These are phyloP conservation scores for Apamea epomidion DNA, from an alignment of 2,888 invertebrate species.

Conservation along the genomic window DNA sequence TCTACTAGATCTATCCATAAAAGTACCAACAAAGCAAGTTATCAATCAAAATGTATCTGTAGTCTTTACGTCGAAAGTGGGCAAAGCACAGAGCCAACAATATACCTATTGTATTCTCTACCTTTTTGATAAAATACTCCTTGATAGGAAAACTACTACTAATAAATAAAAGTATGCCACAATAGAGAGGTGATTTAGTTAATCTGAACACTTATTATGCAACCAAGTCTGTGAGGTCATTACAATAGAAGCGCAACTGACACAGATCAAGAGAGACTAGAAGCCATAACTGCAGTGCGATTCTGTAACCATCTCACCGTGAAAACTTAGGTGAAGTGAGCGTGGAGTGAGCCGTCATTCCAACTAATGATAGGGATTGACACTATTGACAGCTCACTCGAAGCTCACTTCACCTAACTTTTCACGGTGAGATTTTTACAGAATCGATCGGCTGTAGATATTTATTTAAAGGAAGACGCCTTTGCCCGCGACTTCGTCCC, in stretches of 20 bases:
- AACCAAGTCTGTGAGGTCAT: slow-evolving; percentile 28
- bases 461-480: too few species aligned
- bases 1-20: not conserved
- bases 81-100: slow-evolving; percentile 34
- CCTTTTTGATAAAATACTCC: slow-evolving; percentile 14
- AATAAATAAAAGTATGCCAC: slow-evolving; percentile 35
- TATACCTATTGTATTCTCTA: slow-evolving; percentile 26
- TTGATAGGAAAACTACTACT: slow-evolving; percentile 32
- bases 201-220: slow-evolving; percentile 40
- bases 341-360: too few species aligned
- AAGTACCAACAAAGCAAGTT: not conserved
- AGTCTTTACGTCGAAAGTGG: not conserved
- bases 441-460: too few species aligned
- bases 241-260: slow-evolving; percentile 18
- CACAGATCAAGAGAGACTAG: slow-evolving; percentile 33
- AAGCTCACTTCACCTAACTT: too few species aligned
- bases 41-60: slow-evolving; percentile 28
- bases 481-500: too few species aligned
- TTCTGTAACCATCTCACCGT: too few species aligned
- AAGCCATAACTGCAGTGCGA: too few species aligned
- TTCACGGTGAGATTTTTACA: too few species aligned
- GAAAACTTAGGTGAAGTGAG: too few species aligned
- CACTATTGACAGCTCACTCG: too few species aligned
- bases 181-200: slow-evolving; percentile 22
- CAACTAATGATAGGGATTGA: too few species aligned